Percentiles rank a stretch among this genome's conserved stretches.
Evolutionary conservation across 2,113 vertebrate genomes (phyloP).

Genomic region (Climacteris rufus): DNA sequence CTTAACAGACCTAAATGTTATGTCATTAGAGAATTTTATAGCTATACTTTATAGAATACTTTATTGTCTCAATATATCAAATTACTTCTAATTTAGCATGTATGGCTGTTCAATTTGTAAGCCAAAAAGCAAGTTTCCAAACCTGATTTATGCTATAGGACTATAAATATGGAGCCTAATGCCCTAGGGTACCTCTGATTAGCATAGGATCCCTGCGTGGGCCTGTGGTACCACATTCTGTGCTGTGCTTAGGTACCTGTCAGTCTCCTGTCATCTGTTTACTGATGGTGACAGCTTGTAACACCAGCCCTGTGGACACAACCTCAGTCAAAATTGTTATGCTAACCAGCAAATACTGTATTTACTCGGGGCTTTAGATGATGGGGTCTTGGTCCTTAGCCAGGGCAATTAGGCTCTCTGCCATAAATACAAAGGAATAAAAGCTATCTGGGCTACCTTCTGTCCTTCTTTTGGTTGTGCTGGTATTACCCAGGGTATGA

Average conservation of each 20-base stretch:
- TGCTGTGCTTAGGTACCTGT: rapidly evolving
- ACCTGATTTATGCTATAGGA: neutral
- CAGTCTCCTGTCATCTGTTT: neutral
- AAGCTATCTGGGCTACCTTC: neutral
- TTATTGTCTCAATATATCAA: neutral
- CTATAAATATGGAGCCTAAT: neutral
- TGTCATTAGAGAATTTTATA: neutral
- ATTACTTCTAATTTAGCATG: neutral
- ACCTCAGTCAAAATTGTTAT: neutral
- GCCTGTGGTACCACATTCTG: neutral
- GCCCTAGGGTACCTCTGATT: neutral
- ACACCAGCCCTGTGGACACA: neutral
- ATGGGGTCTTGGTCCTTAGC: neutral
- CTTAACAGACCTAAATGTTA: neutral
- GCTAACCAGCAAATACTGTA: neutral
- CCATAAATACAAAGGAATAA: neutral
- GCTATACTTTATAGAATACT: neutral
- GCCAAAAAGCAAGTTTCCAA: neutral
- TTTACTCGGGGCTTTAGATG: neutral
- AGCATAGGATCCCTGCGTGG: rapidly evolving
- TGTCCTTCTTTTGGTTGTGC: neutral
- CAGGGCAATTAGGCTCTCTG: neutral
- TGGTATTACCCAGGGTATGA: neutral
- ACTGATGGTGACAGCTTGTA: neutral
- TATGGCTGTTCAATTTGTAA: neutral